These are phyloP conservation scores for Aleiodes sp. DNA, from an alignment of 1,140 invertebrate genomes.

Conservation along the genomic window DNA sequence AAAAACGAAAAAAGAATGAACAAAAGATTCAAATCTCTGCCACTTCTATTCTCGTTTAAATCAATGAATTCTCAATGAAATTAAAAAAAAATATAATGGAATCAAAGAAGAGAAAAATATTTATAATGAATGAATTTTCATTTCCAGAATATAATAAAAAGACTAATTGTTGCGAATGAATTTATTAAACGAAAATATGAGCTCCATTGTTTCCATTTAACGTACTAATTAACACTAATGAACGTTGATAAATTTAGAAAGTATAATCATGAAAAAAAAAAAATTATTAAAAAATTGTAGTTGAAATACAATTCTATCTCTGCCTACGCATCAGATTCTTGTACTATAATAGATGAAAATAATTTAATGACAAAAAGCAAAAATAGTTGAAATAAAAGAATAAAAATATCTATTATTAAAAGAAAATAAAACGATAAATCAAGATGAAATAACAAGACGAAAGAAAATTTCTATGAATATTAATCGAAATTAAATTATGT, in stretches of 20 bases:
- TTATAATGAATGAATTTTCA: too few species aligned
- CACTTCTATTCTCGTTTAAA: too few species aligned
- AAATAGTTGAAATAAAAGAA: neutral
- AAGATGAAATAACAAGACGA: too few species aligned
- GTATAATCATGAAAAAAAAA: slow-evolving; percentile 13
- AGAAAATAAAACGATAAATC: too few species aligned
- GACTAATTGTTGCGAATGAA: slow-evolving; percentile 13
- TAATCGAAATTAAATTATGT: too few species aligned
- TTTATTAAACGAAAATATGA: neutral
- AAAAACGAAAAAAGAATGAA: too few species aligned
- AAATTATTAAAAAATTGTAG: slow-evolving; percentile 1
- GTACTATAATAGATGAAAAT: slow-evolving; percentile 21
- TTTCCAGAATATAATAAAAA: too few species aligned
- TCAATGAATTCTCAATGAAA: neutral
- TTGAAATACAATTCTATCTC: neutral
- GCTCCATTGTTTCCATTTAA: slow-evolving; percentile 19
- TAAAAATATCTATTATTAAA: neutral
- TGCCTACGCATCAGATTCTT: slow-evolving; percentile 15
- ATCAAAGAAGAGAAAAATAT: neutral
- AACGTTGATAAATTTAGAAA: slow-evolving; percentile 24
- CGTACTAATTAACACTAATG: slow-evolving; percentile 25
- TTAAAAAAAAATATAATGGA: neutral
- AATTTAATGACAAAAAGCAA: neutral
- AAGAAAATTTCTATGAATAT: too few species aligned
- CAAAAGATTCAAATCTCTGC: too few species aligned